Evolutionary conservation across 1,140 invertebrate genomes (phyloP).

Genomic region (Sycophila sp.): DNA sequence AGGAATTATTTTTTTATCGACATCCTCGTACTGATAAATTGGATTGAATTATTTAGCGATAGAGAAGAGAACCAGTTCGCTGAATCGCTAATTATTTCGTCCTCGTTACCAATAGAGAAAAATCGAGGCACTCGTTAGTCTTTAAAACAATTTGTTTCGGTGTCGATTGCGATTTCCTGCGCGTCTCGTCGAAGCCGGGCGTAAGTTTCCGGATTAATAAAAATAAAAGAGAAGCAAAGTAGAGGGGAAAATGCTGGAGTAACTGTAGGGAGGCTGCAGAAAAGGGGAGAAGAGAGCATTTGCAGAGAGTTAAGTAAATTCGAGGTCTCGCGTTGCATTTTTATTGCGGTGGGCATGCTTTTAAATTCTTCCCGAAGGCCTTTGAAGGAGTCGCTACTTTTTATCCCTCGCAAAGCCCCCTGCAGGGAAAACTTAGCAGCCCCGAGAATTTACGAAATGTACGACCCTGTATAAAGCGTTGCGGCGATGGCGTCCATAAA

Average conservation of each 20-base stretch:
- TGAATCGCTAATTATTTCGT: too few species aligned
- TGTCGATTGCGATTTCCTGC: neutral
- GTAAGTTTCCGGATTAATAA: conserved; percentile 13
- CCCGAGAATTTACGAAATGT: neutral
- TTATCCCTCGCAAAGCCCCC: conserved; percentile 20
- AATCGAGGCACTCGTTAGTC: too few species aligned
- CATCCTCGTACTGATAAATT: too few species aligned
- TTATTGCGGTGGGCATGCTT: conserved; percentile 15
- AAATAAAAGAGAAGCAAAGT: too few species aligned
- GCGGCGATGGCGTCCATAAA: neutral
- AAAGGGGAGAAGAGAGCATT: neutral
- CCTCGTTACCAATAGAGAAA: too few species aligned
- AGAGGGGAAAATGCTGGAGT: too few species aligned
- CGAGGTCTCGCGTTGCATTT: conserved; percentile 19
- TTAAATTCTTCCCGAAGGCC: conserved; percentile 26
- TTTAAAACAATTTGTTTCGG: neutral
- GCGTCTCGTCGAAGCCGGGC: neutral
- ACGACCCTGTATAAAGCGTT: neutral
- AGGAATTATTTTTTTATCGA: too few species aligned
- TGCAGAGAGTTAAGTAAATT: conserved; percentile 25
- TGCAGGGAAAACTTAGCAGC: conserved; percentile 5
- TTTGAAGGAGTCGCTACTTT: conserved; percentile 30
- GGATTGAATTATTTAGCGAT: too few species aligned
- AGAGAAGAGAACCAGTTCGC: too few species aligned
- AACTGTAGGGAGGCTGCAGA: too few species aligned